Evolutionary conservation across 2,113 vertebrate genomes (phyloP).

Genomic region (Bos indicus): DNA sequence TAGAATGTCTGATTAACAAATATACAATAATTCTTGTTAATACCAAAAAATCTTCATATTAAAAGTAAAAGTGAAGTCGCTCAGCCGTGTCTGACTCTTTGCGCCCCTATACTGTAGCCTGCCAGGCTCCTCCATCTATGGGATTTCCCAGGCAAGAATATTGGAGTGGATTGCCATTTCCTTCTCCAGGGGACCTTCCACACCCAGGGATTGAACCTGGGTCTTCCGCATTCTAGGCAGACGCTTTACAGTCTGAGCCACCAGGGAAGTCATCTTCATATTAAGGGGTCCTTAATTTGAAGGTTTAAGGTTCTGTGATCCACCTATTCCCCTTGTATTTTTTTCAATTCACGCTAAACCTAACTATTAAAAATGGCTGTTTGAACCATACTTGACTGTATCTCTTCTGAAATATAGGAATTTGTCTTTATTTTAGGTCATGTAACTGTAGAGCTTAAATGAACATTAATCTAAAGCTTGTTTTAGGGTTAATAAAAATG

Average conservation of each 20-base stretch:
- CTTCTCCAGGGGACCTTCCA: not conserved
- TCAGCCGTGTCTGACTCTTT: not conserved
- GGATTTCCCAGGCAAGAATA: not conserved
- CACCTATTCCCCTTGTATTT: not conserved
- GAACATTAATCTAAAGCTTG: not conserved
- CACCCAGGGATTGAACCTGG: not conserved
- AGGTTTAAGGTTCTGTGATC: not conserved
- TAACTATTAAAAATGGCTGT: not conserved
- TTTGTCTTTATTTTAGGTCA: not conserved
- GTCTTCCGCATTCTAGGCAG: not conserved
- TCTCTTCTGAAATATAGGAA: not conserved
- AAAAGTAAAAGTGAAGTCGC: not conserved
- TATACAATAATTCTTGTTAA: not conserved
- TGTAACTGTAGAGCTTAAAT: not conserved
- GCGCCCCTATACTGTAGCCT: not conserved
- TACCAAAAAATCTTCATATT: not conserved
- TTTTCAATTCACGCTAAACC: not conserved
- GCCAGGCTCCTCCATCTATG: not conserved
- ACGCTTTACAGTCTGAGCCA: not conserved
- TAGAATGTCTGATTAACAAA: not conserved
- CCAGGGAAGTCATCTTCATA: not conserved
- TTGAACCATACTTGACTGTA: not conserved
- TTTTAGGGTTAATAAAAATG: not conserved
- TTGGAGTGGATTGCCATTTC: not conserved
- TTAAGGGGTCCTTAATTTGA: not conserved